Base-by-base conservation (phyloP, 2,888 invertebrate genomes). In the Netelia melanura region DNA sequence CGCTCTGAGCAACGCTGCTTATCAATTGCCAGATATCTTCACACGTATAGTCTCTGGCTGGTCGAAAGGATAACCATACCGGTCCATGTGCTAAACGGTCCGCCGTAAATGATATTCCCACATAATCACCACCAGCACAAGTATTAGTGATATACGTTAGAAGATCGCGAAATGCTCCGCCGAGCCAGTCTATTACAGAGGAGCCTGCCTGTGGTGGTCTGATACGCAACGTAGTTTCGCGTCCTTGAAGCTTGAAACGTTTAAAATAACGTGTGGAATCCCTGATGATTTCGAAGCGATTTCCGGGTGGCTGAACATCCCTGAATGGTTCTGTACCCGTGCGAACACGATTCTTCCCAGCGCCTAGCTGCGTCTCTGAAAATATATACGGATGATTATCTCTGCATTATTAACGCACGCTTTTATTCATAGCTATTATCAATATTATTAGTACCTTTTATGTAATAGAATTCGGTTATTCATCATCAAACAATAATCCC, bases 301-400 rank as follows among this genome's bases (percentile, higher is more conserved):
- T 30, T 9, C 72, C 72, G 5, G 48, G 72, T 2, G 71, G 71
- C 9, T 72, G 71, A 21, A 72, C n/a, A 43, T 72, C 71, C 11
- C 71, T 17, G 38, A 23, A 61, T 44, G 44, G 44, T 14, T 43
- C 23, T 9, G 9, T 61, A n/a, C 21, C 25, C n/a, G 54, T n/a
- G 10, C 3, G n/a, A 17, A n/a, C 6, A 17, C 54, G 54, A 1
- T n/a, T 3, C n/a, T 17, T 54, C 5, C 54, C 54, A 14, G 54
- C 14, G 17, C 54, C 54, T 0, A 14, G 3, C 54, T 54, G 54
- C 14, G 10, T 17, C 5, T 17, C 54, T 54, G 54, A 17, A 14
- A 54, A 11, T 54, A 30, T 5, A 30, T 30, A 30, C 30, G 30
- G 5, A 0, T 30, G 30, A 30, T 30, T 30, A 30, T 30, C 5